Percentiles rank a stretch among this genome's conserved stretches.
These are phyloP conservation scores for Drosophila varians DNA, from an alignment of 1,140 invertebrate species.

Conservation along the genomic window DNA sequence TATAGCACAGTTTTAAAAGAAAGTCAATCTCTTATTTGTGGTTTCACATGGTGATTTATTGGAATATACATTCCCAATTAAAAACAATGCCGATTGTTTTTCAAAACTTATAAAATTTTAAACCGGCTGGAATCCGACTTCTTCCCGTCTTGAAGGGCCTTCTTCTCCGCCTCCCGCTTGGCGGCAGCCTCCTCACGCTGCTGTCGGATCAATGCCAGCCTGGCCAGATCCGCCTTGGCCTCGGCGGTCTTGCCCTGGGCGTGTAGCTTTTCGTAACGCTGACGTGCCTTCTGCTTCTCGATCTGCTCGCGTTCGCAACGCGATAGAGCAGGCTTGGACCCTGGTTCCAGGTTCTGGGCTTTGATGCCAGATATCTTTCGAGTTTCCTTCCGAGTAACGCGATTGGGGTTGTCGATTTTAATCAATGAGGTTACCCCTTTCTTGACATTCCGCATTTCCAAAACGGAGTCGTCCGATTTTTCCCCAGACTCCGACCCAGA, in stretches of 20 bases:
- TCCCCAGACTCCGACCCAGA: background rate
- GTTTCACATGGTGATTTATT: background rate
- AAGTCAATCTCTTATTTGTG: too few species aligned
- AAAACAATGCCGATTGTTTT: background rate
- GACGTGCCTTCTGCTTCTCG: slow-evolving; percentile 94
- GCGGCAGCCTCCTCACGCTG: slow-evolving; percentile 97
- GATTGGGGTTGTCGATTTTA: slow-evolving; percentile 98
- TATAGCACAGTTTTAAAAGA: too few species aligned
- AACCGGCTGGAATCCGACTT: slow-evolving; percentile 41
- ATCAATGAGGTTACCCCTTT: slow-evolving; percentile 96
- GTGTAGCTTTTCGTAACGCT: slow-evolving; percentile 95
- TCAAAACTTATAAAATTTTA: background rate
- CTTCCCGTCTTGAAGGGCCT: slow-evolving; percentile 81
- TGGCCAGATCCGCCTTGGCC: slow-evolving; percentile 95
- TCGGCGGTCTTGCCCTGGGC: slow-evolving; percentile 97
- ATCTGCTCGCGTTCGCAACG: slow-evolving; percentile 94
- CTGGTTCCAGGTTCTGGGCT: slow-evolving; percentile 79
- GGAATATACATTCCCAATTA: background rate
- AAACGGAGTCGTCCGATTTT: slow-evolving; percentile 85
- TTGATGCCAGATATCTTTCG: slow-evolving; percentile 87
- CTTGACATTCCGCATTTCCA: slow-evolving; percentile 79
- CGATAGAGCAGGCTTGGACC: slow-evolving; percentile 90
- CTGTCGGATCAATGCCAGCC: slow-evolving; percentile 95
- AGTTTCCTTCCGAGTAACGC: slow-evolving; percentile 91
- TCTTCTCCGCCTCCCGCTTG: slow-evolving; percentile 93